A percentile compares a stretch with the other conserved stretches of the same genome.
phyloP scores from a whole-genome alignment of 2,113 vertebrate species.

The Ceyx margarethae region DNA sequence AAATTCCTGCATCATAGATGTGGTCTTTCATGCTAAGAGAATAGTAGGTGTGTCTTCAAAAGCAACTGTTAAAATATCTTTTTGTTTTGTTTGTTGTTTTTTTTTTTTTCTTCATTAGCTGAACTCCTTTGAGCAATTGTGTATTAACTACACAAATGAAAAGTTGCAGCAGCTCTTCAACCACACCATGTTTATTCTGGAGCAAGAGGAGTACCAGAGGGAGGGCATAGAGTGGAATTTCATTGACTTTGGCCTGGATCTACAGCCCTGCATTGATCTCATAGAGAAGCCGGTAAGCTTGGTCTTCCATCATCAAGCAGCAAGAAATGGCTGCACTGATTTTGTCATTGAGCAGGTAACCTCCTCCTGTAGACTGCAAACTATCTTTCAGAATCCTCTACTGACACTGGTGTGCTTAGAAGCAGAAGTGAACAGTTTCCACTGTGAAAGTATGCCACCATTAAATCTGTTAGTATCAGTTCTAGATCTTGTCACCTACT shows the following conservation, averaged over 20 bases:
- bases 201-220: slow-evolving; percentile 91
- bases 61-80: background rate
- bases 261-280: slow-evolving; percentile 91
- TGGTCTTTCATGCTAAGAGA: background rate
- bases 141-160: slow-evolving; percentile 91
- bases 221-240: slow-evolving; percentile 96
- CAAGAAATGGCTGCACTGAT: background rate
- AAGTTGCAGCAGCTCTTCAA: slow-evolving; percentile 92
- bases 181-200: slow-evolving; percentile 93
- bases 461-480: background rate
- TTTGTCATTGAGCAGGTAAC: background rate
- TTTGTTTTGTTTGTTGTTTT: background rate
- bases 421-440: background rate
- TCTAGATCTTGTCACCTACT: background rate
- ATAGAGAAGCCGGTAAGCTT: slow-evolving; percentile 91
- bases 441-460: background rate
- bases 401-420: background rate
- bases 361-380: background rate
- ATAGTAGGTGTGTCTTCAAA: background rate
- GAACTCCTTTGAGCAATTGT: slow-evolving; percentile 93
- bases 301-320: background rate
- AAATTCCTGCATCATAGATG: background rate
- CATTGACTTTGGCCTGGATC: slow-evolving; percentile 90
- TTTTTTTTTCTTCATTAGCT: slow-evolving; percentile 73
- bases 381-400: background rate